Base-by-base conservation (phyloP, 1,140 invertebrate species). In the Rhagoletis zephyria region DNA sequence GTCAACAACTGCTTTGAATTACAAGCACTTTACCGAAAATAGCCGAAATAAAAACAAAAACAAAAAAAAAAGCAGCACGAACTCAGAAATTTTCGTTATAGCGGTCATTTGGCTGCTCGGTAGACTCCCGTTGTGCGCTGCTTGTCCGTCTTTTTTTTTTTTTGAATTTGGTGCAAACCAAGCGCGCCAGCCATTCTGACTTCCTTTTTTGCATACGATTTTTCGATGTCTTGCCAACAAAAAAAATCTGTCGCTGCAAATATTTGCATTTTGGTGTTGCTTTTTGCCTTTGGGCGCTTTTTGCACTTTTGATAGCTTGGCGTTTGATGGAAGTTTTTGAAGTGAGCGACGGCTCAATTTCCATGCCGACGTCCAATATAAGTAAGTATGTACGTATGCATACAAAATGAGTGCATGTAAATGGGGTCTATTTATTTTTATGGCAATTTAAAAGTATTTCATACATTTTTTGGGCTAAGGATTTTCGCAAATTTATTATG, bases 371-470 rank as follows among this genome's bases (percentile, higher is more conserved):
- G 10, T 7, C 51, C 1, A 56, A 10, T 56, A 30, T 30, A 30
- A 30, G 30, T 30, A 30, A 30, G 30, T 5, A 48, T 63, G 14
- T 45, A 48, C 42, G 40, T 14, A 16, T 48, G 40, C 19, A 65
- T 30, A 65, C 5, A 65, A 30, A n/a, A 40, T 7, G 2, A 45
- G 14, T 74, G 67, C 10, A 74, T 74, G 67, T 40, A 74, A 74
- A 74, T 74, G 40, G 42, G 40, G 42, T 74, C 45, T 74, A 74
- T 74, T 74, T 74, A 74, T 74, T 74, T 74, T 74, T 48, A 74
- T 74, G 42, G 42, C 67, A 74, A 45, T 14, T 45, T 45, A 48
- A 74, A 74, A 45, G 40, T 6, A 45, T 74, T 74, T 45, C 42
- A 42, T 42, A 74, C 45, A 45, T 10, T 48, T 45, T 74, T 74